phyloP scores from a whole-genome alignment of 2,888 invertebrate species.

The Torymus auratus region DNA sequence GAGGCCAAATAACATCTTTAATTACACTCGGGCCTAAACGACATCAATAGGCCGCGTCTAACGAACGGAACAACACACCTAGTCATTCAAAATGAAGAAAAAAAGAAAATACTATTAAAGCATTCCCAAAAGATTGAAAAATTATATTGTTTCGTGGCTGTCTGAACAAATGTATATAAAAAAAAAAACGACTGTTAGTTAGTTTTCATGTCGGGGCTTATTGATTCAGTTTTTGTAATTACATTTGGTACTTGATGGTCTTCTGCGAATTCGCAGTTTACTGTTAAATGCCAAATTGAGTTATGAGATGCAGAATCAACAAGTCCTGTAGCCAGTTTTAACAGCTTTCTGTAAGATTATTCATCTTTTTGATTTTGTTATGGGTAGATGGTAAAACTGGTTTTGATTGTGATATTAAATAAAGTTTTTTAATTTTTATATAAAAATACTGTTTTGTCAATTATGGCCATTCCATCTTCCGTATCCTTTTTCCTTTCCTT shows the following conservation, averaged over 20 bases:
- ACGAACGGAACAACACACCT: too few relatives aligned
- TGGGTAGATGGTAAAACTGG: conserved; percentile 23
- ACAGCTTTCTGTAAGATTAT: conserved; percentile 34
- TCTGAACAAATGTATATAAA: conserved; percentile 32
- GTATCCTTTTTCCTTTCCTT: too few relatives aligned
- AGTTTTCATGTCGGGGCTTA: conserved; percentile 60
- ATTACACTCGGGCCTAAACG: too few relatives aligned
- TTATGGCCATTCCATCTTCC: background rate
- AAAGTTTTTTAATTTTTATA: conserved; percentile 27
- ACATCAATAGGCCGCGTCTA: too few relatives aligned
- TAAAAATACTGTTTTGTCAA: conserved; percentile 7
- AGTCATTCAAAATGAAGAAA: too few relatives aligned
- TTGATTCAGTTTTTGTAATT: conserved; percentile 5
- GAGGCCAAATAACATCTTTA: too few relatives aligned
- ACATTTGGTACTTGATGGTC: background rate
- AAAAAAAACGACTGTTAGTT: conserved; percentile 22
- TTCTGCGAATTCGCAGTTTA: background rate
- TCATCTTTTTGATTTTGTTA: conserved; percentile 5
- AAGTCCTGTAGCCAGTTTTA: conserved; percentile 42
- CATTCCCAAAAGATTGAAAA: conserved; percentile 21
- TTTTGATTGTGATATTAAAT: conserved; percentile 43
- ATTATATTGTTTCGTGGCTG: conserved; percentile 37
- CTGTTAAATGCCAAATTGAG: background rate
- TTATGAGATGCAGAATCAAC: conserved; percentile 6
- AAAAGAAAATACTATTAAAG: background rate